phyloP scores from a whole-genome alignment of 1,140 invertebrate genomes.

The Meloidogyne exigua region DNA sequence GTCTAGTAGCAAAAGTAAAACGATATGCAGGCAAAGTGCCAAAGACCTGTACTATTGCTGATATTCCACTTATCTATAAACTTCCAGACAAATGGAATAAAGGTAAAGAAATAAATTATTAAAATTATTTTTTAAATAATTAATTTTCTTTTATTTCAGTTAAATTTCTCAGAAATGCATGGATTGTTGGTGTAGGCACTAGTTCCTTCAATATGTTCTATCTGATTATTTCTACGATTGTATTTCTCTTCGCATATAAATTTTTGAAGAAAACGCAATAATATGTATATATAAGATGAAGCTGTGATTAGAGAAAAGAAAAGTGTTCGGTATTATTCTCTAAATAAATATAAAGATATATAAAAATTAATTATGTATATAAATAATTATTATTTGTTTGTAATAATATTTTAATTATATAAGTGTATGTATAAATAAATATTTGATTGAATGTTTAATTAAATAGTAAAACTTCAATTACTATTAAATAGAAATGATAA shows the following conservation, averaged over 20 bases:
- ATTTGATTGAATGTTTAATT: too few species aligned
- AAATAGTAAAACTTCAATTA: too few species aligned
- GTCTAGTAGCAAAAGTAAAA: neutral
- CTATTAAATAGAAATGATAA: too few species aligned
- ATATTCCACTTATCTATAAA: neutral
- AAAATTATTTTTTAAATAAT: neutral
- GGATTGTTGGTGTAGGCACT: neutral
- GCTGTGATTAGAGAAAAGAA: too few species aligned
- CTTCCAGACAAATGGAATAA: neutral
- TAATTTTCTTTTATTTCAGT: neutral
- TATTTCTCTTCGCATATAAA: neutral
- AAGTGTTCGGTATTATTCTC: neutral
- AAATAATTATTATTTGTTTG: too few species aligned
- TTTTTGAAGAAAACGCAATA: conserved; percentile 2
- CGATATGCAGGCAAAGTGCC: neutral
- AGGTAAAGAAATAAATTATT: neutral
- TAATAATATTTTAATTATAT: too few species aligned
- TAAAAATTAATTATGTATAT: neutral
- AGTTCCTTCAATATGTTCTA: neutral
- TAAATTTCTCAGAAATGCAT: neutral
- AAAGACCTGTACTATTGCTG: neutral
- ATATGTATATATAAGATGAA: neutral
- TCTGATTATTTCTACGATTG: neutral
- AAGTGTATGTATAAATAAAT: too few species aligned
- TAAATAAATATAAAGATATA: neutral